Conservation (phyloP, 2,113 vertebrate genomes). For the Actinemys pallida region DNA sequence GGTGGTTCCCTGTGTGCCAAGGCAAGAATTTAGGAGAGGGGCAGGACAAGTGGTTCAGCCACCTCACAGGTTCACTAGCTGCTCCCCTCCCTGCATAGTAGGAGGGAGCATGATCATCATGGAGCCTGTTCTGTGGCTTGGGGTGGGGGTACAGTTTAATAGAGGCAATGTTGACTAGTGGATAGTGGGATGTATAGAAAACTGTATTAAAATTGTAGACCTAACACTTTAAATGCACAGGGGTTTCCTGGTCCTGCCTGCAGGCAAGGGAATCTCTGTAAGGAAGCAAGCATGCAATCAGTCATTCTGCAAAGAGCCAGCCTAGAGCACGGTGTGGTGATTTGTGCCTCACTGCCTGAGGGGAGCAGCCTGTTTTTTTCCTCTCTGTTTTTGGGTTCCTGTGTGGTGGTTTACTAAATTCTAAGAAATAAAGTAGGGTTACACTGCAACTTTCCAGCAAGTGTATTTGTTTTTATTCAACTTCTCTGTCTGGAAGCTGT, state of each 20-base stretch:
- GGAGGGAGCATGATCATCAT: no score
- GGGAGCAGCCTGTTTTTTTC: background rate
- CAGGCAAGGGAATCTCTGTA: background rate
- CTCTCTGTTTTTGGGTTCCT: background rate
- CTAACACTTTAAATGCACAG: background rate
- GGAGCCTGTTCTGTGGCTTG: background rate
- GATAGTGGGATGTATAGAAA: background rate
- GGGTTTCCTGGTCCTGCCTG: background rate
- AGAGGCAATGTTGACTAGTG: background rate
- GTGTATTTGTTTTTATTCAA: background rate
- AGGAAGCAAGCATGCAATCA: background rate
- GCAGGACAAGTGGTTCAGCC: rapidly evolving
- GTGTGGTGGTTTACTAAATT: background rate
- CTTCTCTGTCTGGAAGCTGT: background rate
- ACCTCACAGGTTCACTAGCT: rapidly evolving
- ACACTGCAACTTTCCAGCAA: background rate
- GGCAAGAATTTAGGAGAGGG: background rate
- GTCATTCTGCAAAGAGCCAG: background rate
- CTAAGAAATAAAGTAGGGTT: background rate
- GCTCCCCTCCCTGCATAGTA: background rate
- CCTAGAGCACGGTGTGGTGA: background rate
- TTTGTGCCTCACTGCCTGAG: background rate
- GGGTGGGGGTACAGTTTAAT: background rate
- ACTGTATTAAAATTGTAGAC: background rate
- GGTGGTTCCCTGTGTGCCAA: background rate